Evolutionary conservation across 2,888 invertebrate genomes (phyloP), one percentile per base, ranked within the genome.

Genomic region (Drosophila borborema): DNA sequence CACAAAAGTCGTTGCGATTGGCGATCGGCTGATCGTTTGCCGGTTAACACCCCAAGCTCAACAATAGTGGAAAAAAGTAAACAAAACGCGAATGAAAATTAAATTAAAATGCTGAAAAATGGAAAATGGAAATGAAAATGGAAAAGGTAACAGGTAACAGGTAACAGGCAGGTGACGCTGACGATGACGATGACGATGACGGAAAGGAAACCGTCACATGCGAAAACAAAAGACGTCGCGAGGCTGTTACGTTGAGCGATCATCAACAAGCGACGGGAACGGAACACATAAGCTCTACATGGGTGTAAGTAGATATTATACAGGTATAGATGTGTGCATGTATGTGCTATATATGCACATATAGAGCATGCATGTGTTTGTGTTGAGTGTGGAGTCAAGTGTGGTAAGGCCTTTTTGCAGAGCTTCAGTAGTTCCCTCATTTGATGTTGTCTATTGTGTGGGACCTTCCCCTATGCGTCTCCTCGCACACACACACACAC

Each of bases 341-440:
- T 38, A 10, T 38, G 14, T 38, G 6, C 31, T 23, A 43, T 16
- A 43, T 41, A 28, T 43, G 43, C 20, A 58, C 4, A 51, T 43
- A 20, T 43, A 67, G 58, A 58, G 45, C 58, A 59, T 45, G 16
- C 43, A 59, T 56, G 18, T 48, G 48, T 54, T 28, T 61, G 41
- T 49, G 54, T 63, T 51, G 49, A 18, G 60, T 80, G 77, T 75
- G 70, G 77, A 77, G 71, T 80, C 80, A 80, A 77, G 77, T 78
- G 77, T 86, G 84, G 64, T 79, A 71, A 72, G 77, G 88, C 76
- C 83, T 90, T 90, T 89, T 82, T 80, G 91, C 82, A 88, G 89
- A 89, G 90, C 85, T 91, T 90, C 90, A 91, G 86, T 91, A 89
- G 91, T 86, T 91, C 75, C 80, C 87, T 80, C 81, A 81, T 79